Base-by-base conservation (phyloP, 2,113 vertebrate genomes). In the Thalassoma bifasciatum region DNA sequence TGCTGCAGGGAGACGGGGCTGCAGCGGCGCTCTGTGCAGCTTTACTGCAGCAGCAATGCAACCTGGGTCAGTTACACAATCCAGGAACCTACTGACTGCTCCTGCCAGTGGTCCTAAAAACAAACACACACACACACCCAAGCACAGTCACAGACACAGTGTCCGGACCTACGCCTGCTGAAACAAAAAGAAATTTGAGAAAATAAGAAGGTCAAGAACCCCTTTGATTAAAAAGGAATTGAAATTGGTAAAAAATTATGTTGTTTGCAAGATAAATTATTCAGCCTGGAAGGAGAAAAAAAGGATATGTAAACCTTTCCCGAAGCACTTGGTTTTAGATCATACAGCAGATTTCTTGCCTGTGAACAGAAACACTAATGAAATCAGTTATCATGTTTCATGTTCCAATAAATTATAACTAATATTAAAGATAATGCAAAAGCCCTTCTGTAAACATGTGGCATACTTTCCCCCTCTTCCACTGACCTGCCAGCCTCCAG, bases 11-110 rank as follows among this genome's bases (percentile, higher is more conserved):
- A 99, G 91, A 95, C 97, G 1, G 96, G 96, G 3, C 92, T 99
- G 50, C 97, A 98, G 86, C 93, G 94, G 5, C 95, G 97, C 71
- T 94, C 93, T 0, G 96, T 99, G 84, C 97, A 97, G 76, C 91
- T 99, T 49, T 99, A 96, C 85, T 99, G 98, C 85, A 96, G 94
- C 68, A 86, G 96, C 79, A 99, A 99, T 36, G 93, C 96, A 17
- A 96, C 95, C 77, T 99, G 98, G 97, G 96, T 99, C 90, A 96
- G 89, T 92, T 99, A 99, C 79, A 91, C 89, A 21, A 95, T 99
- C 78, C 97, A 99, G 86, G 98, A 99, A 88, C 98, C 98, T 77
- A 99, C 96, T 1, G 97, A 98, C 85, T 99, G 98, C 69, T 97
- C 97, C 89, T 99, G 97, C 90, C 97, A 98, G 77, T 99, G 97